These are phyloP conservation scores for Oncorhynchus masou DNA, from an alignment of 2,113 vertebrate genomes.

Conservation along the genomic window DNA sequence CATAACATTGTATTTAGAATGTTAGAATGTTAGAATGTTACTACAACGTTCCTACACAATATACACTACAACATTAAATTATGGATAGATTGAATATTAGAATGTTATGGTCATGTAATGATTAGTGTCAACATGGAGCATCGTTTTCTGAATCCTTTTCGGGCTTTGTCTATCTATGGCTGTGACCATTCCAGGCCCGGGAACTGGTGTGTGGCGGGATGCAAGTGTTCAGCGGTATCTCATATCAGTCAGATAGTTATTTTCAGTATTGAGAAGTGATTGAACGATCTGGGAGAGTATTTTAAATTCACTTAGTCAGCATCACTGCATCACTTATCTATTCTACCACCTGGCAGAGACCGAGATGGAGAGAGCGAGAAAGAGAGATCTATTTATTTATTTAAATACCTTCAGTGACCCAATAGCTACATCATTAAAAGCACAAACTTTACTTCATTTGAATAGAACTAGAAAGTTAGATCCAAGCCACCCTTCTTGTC, in stretches of 20 bases:
- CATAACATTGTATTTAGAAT: too few relatives aligned
- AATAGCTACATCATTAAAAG: background rate
- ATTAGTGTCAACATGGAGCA: background rate
- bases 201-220: conserved; percentile 20
- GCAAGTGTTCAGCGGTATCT: conserved; percentile 40
- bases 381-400: background rate
- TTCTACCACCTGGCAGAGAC: conserved; percentile 54
- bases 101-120: background rate
- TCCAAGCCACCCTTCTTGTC: too few relatives aligned
- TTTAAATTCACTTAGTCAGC: conserved; percentile 61
- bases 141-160: background rate
- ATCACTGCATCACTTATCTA: conserved; percentile 58
- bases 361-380: background rate
- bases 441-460: too few relatives aligned
- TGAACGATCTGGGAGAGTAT: conserved; percentile 53
- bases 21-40: too few relatives aligned
- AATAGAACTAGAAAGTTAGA: too few relatives aligned
- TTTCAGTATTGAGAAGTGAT: conserved; percentile 36
- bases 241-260: conserved; percentile 40
- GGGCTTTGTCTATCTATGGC: background rate
- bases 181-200: background rate
- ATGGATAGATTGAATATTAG: background rate
- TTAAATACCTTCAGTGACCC: conserved; percentile 4
- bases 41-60: too few relatives aligned
- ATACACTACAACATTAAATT: too few relatives aligned